Evolutionary conservation across 2,797 vertebrate genomes (phyloP), one percentile per base, ranked within the genome.

Genomic region (Spinibarbus caldwelli): DNA sequence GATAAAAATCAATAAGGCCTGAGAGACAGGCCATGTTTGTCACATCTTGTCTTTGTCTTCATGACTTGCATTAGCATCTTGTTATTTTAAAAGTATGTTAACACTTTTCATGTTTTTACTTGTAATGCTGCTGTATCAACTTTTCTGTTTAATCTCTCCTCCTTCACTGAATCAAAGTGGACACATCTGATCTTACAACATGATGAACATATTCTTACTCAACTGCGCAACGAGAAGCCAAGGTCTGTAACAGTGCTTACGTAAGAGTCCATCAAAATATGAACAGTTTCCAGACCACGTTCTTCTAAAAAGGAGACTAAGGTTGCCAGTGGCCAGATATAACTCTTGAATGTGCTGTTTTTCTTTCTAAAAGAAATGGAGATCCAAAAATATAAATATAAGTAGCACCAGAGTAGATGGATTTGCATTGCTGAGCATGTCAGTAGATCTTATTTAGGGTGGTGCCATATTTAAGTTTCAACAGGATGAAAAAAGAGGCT

Each of bases 241-340:
- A 29, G 62, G 85, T 78, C 38, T 66, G 29, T 6, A 77, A 36
- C 4, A 23, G 70, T 34, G 6, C 14, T 76, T 79, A 45, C 21
- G 19, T 38, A 72, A 67, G 66, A 43, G 14, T 78, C 31, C 49
- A 49, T 54, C 62, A 86, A 76, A 79, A 59, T 7, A 43, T 68
- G 26, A 82, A 77, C 59, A 52, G 49, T 54, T 36, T 86, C 86
- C 87, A 88, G 77, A 73, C 81, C 75, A 80, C 80, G 21, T 43
- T 86, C 45, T 15, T 45, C 38, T 52, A 59, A 89, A 86, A 78
- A 77, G 34, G 72, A 78, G 23, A 54, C 5, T 82, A 82, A 82
- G 85, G 83, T 77, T 82, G 36, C 66, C 76, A 76, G 80, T 5
- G 59, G 23, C 49, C 31, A 17, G 10, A 83, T 83, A 79, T 47